These are phyloP conservation scores for Gallinago undulata DNA, from an alignment of 2,113 vertebrate genomes.

Conservation along the genomic window DNA sequence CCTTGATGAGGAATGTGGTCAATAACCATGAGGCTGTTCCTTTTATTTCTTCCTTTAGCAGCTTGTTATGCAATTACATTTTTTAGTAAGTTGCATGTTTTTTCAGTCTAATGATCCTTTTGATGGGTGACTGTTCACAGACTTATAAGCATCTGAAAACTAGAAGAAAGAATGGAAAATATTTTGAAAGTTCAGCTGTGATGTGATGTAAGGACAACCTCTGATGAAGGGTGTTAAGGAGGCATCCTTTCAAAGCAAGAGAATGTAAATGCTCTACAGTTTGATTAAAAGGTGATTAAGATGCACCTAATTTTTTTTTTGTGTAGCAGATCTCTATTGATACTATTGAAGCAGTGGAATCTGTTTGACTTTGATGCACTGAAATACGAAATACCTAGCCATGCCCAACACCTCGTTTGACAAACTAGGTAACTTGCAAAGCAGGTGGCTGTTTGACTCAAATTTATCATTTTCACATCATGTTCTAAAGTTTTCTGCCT, in stretches of 20 bases:
- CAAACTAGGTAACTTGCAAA: neutral
- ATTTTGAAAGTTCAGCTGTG: constrained; percentile 15
- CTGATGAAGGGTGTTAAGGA: neutral
- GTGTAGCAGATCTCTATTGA: neutral
- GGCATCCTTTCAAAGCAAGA: neutral
- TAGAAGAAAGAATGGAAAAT: constrained; percentile 25
- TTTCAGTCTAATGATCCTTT: constrained; percentile 13
- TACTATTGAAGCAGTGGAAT: neutral
- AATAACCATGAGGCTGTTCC: constrained; percentile 42
- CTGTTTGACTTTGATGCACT: rapidly evolving
- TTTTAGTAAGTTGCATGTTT: constrained; percentile 20
- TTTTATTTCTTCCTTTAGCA: constrained; percentile 32
- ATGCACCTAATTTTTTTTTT: neutral
- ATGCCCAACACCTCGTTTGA: neutral
- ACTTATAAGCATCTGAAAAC: neutral
- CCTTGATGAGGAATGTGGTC: constrained; percentile 41
- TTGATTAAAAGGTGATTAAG: neutral
- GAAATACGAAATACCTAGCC: neutral
- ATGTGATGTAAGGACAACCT: neutral
- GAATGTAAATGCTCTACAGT: rapidly evolving
- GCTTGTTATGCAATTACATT: constrained; percentile 39
- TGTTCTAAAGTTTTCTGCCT: neutral
- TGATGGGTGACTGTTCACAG: constrained; percentile 36
- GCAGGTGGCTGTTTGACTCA: neutral
- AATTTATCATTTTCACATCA: neutral